Conservation (phyloP, 1,140 invertebrate species). For the Drosophila athabasca region DNA sequence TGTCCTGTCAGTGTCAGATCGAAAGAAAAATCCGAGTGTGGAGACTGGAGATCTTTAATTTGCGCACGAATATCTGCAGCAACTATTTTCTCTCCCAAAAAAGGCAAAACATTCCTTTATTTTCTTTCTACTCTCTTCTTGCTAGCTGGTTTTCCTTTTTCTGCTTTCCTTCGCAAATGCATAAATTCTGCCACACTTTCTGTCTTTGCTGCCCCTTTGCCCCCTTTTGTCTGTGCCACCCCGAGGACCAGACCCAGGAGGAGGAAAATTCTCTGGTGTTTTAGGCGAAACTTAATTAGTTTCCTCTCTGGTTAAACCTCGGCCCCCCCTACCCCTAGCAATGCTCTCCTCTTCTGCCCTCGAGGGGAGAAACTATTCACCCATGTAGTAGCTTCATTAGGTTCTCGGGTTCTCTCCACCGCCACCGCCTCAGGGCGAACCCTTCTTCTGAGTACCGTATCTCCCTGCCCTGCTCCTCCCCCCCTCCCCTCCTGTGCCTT, state of each 20-base stretch:
- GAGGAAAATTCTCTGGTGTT: slow-evolving; percentile 52
- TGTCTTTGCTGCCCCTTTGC: not conserved
- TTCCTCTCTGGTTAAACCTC: slow-evolving; percentile 32
- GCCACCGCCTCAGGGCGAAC: slow-evolving; percentile 30
- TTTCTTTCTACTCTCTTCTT: too few species aligned
- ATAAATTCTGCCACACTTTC: slow-evolving; percentile 61
- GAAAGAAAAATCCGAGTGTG: too few species aligned
- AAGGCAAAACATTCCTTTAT: too few species aligned
- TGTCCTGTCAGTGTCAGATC: too few species aligned
- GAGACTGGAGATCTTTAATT: too few species aligned
- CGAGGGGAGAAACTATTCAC: slow-evolving; percentile 11
- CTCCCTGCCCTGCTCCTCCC: too few species aligned
- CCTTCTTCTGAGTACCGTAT: not conserved
- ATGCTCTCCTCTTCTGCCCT: too few species aligned
- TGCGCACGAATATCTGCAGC: too few species aligned
- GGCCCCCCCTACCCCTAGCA: too few species aligned
- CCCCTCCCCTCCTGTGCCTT: slow-evolving; percentile 32
- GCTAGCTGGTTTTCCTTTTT: too few species aligned
- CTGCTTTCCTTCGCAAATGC: slow-evolving; percentile 23
- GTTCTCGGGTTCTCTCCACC: slow-evolving; percentile 62
- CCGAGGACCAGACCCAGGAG: not conserved
- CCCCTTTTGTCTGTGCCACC: slow-evolving; percentile 20
- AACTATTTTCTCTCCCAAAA: too few species aligned
- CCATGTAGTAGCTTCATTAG: slow-evolving; percentile 69
- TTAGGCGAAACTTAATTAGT: slow-evolving; percentile 81